Percentiles rank a stretch among this genome's conserved stretches.
phyloP scores from a whole-genome alignment of 2,888 invertebrate species.

The Brenthis hecate region DNA sequence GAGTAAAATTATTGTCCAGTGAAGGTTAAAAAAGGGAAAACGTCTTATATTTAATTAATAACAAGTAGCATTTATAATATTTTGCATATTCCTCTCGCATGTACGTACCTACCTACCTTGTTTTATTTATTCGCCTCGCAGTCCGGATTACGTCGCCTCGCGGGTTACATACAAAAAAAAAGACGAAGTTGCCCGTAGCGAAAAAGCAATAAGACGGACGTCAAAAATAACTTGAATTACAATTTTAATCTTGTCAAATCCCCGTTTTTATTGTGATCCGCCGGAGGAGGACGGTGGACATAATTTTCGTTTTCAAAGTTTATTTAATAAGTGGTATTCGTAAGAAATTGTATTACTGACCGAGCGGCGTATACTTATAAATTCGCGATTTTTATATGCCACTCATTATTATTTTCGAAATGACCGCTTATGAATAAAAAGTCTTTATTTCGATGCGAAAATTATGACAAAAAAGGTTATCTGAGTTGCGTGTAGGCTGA shows the following conservation, averaged over 20 bases:
- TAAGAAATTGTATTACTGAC: slow-evolving; percentile 73
- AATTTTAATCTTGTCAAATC: slow-evolving; percentile 82
- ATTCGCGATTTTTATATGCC: slow-evolving; percentile 77
- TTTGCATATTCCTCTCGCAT: slow-evolving; percentile 42
- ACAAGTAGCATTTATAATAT: slow-evolving; percentile 38
- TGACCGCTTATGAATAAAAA: slow-evolving; percentile 75
- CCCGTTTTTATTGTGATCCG: slow-evolving; percentile 76
- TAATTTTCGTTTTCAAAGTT: slow-evolving; percentile 77
- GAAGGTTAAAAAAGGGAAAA: slow-evolving; percentile 11
- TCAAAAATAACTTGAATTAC: slow-evolving; percentile 79
- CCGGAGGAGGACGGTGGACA: slow-evolving; percentile 62
- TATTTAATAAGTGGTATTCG: slow-evolving; percentile 75
- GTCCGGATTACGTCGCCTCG: slow-evolving; percentile 56
- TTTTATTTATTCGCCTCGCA: slow-evolving; percentile 47
- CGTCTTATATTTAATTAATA: slow-evolving; percentile 34
- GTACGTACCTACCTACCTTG: slow-evolving; percentile 38
- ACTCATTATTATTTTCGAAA: slow-evolving; percentile 76
- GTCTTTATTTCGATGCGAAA: slow-evolving; percentile 76
- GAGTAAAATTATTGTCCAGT: slow-evolving; percentile 9
- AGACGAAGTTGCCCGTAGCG: slow-evolving; percentile 63
- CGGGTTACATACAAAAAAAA: slow-evolving; percentile 50
- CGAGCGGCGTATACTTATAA: slow-evolving; percentile 58
- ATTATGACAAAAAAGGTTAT: slow-evolving; percentile 60
- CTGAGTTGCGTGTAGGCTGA: slow-evolving; percentile 43
- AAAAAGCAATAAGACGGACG: slow-evolving; percentile 78